Conservation (phyloP, 2,113 vertebrate species). For the Dryoscopus gambensis region DNA sequence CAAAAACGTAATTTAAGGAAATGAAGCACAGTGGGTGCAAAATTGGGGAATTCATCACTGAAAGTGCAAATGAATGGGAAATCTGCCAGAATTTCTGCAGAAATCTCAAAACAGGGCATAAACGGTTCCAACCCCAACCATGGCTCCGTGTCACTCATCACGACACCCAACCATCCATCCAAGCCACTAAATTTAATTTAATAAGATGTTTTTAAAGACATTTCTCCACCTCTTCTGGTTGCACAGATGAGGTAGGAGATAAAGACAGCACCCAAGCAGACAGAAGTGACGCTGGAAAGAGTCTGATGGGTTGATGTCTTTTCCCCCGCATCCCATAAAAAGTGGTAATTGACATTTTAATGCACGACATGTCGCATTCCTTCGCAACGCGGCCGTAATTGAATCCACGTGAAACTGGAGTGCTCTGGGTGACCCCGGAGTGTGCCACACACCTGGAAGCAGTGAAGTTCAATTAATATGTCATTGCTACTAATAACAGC, state of each 20-base stretch:
- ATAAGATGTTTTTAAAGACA: background rate
- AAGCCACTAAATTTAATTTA: background rate
- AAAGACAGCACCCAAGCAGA: background rate
- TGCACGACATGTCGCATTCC: conserved; percentile 52
- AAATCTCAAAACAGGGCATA: background rate
- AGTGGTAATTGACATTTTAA: conserved; percentile 52
- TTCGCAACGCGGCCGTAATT: conserved; percentile 64
- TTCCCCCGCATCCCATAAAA: background rate
- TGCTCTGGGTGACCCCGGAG: conserved; percentile 69
- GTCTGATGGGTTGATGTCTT: background rate
- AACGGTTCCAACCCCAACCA: background rate
- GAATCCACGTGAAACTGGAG: conserved; percentile 67
- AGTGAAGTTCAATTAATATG: conserved; percentile 79
- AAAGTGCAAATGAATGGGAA: background rate
- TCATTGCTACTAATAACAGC: conserved; percentile 71
- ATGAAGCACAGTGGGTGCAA: background rate
- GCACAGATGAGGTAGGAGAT: background rate
- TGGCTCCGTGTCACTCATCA: background rate
- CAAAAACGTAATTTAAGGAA: background rate
- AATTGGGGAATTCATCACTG: background rate
- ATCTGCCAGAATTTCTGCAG: background rate
- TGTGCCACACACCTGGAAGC: conserved; percentile 81
- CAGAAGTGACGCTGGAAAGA: background rate
- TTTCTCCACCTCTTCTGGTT: background rate
- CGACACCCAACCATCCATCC: background rate